These are phyloP conservation scores for Branchipolynoe longqiensis DNA, from an alignment of 2,888 invertebrate species.

Conservation along the genomic window DNA sequence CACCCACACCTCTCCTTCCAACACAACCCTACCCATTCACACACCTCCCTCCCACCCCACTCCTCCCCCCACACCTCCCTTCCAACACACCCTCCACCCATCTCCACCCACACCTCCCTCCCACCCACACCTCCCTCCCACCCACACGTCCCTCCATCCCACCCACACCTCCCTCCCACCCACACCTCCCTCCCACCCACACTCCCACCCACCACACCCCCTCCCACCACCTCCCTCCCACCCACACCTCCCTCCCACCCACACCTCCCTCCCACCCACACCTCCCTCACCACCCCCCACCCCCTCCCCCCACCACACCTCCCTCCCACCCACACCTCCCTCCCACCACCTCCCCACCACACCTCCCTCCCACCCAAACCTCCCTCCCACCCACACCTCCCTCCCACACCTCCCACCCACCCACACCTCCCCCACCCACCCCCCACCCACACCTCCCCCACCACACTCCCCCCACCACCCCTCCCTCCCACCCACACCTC, in stretches of 20 bases:
- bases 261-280: not conserved
- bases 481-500: not conserved
- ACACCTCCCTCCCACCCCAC: not conserved
- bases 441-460: not conserved
- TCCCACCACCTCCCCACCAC: no score
- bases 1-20: no score
- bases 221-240: not conserved
- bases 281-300: slow-evolving; percentile 9
- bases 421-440: no score
- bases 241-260: not conserved
- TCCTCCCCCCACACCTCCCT: no score
- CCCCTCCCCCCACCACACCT: not conserved
- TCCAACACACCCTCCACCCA: not conserved
- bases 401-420: no score
- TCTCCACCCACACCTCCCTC: not conserved
- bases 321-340: not conserved
- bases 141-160: not conserved
- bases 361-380: no score
- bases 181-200: no score
- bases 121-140: not conserved
- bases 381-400: no score
- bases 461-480: not conserved
- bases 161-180: not conserved
- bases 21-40: no score
- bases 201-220: not conserved